A percentile compares a stretch with the other conserved stretches of the same genome.
Conservation (phyloP, 2,797 vertebrate genomes). For the Poecile montanus region DNA sequence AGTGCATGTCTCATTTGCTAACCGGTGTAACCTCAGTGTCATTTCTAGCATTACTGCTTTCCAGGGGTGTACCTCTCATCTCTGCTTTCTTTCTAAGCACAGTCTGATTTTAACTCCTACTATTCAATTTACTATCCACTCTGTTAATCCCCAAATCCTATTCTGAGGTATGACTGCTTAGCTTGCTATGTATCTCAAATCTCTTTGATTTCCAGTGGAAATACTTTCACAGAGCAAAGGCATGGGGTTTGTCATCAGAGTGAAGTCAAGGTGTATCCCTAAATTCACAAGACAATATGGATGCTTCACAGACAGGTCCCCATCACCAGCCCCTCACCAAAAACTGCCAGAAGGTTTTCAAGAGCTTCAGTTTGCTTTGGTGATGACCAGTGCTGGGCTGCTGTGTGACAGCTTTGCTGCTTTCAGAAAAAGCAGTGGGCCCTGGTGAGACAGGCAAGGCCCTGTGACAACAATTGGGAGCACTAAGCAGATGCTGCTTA, state of each 20-base stretch:
- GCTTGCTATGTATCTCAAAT: slow-evolving; percentile 59
- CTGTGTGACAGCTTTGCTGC: background rate
- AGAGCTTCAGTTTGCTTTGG: background rate
- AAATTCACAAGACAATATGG: background rate
- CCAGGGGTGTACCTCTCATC: slow-evolving; percentile 38
- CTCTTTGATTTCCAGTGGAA: slow-evolving; percentile 61
- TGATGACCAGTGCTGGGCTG: rapidly evolving
- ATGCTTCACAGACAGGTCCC: background rate
- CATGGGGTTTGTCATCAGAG: background rate
- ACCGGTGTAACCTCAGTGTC: background rate
- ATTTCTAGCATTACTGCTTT: slow-evolving; percentile 45
- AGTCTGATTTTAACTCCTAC: slow-evolving; percentile 65
- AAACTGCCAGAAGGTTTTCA: background rate
- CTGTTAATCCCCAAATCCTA: slow-evolving; percentile 65
- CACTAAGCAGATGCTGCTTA: background rate
- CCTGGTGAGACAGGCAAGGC: background rate
- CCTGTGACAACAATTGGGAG: background rate
- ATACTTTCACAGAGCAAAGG: slow-evolving; percentile 37
- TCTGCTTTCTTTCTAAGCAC: slow-evolving; percentile 1
- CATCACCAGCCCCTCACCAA: background rate
- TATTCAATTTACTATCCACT: slow-evolving; percentile 65
- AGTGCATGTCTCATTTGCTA: slow-evolving; percentile 1
- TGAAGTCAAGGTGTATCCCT: background rate
- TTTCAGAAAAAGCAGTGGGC: background rate
- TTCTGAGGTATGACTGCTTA: slow-evolving; percentile 68